Evolutionary conservation across 2,797 vertebrate genomes (phyloP).

Genomic region (Argyrosomus regius): DNA sequence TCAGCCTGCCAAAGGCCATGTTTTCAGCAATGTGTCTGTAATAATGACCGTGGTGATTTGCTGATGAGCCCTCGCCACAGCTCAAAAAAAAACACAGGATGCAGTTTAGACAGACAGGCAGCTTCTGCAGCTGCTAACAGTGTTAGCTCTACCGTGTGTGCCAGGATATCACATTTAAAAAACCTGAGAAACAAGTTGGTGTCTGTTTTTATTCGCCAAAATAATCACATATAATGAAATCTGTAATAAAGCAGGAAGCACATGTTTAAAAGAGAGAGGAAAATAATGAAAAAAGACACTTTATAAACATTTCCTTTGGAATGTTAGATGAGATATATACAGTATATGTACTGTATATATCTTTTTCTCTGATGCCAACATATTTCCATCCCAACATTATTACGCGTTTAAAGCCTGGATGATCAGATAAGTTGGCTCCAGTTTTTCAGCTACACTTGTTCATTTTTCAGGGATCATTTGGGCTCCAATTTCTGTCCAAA

Average conservation of each 20-base stretch:
- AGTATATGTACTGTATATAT: neutral
- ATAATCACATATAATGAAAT: constrained; percentile 60
- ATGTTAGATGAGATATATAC: constrained; percentile 53
- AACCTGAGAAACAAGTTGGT: constrained; percentile 44
- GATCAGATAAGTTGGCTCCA: constrained; percentile 36
- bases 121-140: constrained; percentile 20
- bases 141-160: constrained; percentile 23
- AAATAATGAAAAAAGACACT: constrained; percentile 38
- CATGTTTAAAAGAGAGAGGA: constrained; percentile 29
- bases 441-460: constrained; percentile 18
- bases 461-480: constrained; percentile 71
- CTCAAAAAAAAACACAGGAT: constrained; percentile 1
- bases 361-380: constrained; percentile 38
- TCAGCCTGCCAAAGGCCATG: constrained; percentile 69
- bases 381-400: constrained; percentile 29
- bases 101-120: constrained; percentile 4
- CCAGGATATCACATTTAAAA: constrained; percentile 44
- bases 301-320: constrained; percentile 61
- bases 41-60: constrained; percentile 58
- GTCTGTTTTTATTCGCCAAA: constrained; percentile 75
- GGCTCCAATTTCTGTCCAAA: constrained; percentile 78
- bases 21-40: constrained; percentile 53
- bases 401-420: constrained; percentile 25
- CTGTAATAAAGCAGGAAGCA: constrained; percentile 43
- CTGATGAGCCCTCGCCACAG: constrained; percentile 40